These are phyloP conservation scores for Cyanistes caeruleus DNA, from an alignment of 2,113 vertebrate genomes.

Conservation along the genomic window DNA sequence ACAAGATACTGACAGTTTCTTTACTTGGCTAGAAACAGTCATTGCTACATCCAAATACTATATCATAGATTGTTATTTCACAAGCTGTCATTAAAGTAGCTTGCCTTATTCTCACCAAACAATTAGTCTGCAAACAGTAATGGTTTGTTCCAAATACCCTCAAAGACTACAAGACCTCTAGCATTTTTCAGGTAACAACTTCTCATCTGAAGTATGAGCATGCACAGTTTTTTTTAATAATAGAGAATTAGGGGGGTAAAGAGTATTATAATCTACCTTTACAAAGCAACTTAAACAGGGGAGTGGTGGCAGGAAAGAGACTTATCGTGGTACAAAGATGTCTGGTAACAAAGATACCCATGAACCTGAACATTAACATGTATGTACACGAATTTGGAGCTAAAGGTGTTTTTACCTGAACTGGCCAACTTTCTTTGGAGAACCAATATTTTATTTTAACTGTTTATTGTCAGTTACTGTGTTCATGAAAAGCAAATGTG, in stretches of 20 bases:
- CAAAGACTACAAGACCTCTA: constrained; percentile 58
- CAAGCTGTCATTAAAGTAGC: constrained; percentile 79
- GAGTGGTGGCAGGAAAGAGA: background rate
- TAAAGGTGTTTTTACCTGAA: constrained; percentile 32
- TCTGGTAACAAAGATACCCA: background rate
- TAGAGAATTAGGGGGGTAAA: background rate
- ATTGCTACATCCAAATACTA: constrained; percentile 79
- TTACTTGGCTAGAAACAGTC: constrained; percentile 76
- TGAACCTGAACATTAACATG: background rate
- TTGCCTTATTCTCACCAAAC: constrained; percentile 73
- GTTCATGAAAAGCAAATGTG: constrained; percentile 15
- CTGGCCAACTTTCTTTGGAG: constrained; percentile 24
- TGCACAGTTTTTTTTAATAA: constrained; percentile 20
- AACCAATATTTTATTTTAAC: background rate
- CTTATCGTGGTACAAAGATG: background rate
- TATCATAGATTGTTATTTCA: constrained; percentile 78
- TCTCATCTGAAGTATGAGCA: constrained; percentile 35
- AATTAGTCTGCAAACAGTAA: constrained; percentile 75
- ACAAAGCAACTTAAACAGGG: constrained; percentile 51
- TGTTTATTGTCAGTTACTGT: background rate
- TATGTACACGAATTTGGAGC: background rate
- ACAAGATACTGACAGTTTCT: constrained; percentile 77
- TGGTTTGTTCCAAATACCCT: constrained; percentile 72
- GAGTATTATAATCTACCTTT: constrained; percentile 6
- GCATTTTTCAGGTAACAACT: constrained; percentile 35